Evolutionary conservation across 2,888 invertebrate genomes (phyloP), one percentile per base, ranked within the genome.

Genomic region (Sesia bembeciformis): DNA sequence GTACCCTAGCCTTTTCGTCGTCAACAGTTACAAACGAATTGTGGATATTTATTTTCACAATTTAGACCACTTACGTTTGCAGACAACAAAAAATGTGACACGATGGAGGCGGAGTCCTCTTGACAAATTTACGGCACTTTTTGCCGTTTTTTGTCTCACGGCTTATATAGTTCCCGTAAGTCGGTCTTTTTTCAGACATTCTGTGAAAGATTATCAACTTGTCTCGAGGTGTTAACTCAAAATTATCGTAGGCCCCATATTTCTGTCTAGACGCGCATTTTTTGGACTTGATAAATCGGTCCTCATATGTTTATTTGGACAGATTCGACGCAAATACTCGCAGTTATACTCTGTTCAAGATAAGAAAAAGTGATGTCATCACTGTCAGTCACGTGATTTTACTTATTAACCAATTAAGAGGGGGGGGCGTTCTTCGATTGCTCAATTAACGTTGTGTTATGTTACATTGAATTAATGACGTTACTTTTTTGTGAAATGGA

Each of bases 221-320:
- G 72, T 61, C 64, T 66, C 52, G 62, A 76, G 72, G 78, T 78
- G 79, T 76, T 69, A 78, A 73, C 60, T 66, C 57, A 70, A 73
- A 72, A 66, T 74, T 76, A 76, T 74, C 64, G 58, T 62, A 49
- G 62, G 63, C 57, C 50, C 46, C 23, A 42, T 43, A 4, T 43
- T 8, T 7, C 46, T 46, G 46, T 8, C 46, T 46, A 53, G 40
- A 42, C 51, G 53, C 55, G 42, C 53, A 53, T 52, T 54, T 57
- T 55, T 46, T 46, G 23, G 23, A 23, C 23, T 23, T 46, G 46
- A 46, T 46, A 8, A 46, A 46, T 46, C 23, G 46, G 46, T 23
- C n/a, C 46, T 43, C 3, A 5, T 43, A 23, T 8, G n/a, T 46
- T 46, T 8, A 43, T 46, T 46, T 46, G 42, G 53, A 40, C 38